Evolutionary conservation across 2,888 invertebrate species (phyloP).

Genomic region (Euplagia quadripunctaria): DNA sequence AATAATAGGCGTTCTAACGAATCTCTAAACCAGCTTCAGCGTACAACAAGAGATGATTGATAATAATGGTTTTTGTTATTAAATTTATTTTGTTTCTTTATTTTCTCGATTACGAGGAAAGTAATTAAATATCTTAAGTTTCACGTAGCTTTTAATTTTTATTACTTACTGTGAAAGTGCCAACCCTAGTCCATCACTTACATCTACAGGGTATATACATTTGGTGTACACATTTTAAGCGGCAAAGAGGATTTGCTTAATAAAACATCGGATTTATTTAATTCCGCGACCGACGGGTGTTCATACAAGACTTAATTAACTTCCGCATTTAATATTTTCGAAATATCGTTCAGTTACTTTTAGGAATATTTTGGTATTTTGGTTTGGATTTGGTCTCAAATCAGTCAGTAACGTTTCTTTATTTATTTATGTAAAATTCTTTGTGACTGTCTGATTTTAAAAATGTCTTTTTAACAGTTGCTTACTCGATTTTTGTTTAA

Average conservation of each 20-base stretch:
- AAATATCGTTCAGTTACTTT: constrained; percentile 14
- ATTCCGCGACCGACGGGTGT: constrained; percentile 36
- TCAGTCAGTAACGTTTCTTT: too few species aligned
- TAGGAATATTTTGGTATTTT: constrained; percentile 1
- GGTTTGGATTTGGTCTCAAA: too few species aligned
- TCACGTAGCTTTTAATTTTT: neutral
- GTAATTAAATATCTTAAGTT: too few species aligned
- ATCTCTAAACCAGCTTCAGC: too few species aligned
- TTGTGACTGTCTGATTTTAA: too few species aligned
- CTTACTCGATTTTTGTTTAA: too few species aligned
- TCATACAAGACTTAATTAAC: constrained; percentile 41
- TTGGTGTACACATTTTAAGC: constrained; percentile 33
- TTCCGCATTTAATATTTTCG: constrained; percentile 27
- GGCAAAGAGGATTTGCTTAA: constrained; percentile 60
- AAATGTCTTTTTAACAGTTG: too few species aligned
- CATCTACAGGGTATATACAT: constrained; percentile 23
- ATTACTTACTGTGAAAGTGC: neutral
- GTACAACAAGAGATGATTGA: too few species aligned
- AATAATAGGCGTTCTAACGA: neutral
- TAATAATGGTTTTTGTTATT: too few species aligned
- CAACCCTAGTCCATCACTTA: constrained; percentile 19
- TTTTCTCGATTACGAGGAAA: too few species aligned
- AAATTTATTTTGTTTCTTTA: too few species aligned
- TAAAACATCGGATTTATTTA: constrained; percentile 58
- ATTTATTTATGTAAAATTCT: too few species aligned